A percentile compares a stretch with the other conserved stretches of the same genome.
Evolutionary conservation across 1,140 invertebrate species (phyloP).

Genomic region (Meloidogyne hapla): DNA sequence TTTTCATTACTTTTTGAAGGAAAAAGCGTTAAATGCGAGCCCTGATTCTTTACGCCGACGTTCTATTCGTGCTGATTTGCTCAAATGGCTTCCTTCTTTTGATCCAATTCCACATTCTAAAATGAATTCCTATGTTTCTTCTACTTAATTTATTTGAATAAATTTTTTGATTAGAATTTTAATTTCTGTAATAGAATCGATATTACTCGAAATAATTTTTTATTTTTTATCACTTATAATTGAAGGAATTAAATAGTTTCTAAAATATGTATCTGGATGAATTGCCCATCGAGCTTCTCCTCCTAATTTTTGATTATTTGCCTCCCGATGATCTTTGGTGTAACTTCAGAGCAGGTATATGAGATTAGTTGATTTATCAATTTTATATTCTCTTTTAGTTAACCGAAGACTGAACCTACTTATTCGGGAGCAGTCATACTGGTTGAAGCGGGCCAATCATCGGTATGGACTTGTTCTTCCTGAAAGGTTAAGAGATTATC

Average conservation of each 20-base stretch:
- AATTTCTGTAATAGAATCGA: not conserved
- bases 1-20: slow-evolving; percentile 36
- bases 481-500: not conserved
- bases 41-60: slow-evolving; percentile 36
- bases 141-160: slow-evolving; percentile 16
- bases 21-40: slow-evolving; percentile 38
- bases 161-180: not conserved
- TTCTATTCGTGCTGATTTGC: slow-evolving; percentile 22
- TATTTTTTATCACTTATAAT: slow-evolving; percentile 3
- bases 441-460: slow-evolving; percentile 17
- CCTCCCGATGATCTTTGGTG: slow-evolving; percentile 27
- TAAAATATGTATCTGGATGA: slow-evolving; percentile 26
- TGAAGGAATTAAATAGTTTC: not conserved
- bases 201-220: not conserved
- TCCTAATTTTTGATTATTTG: slow-evolving; percentile 28
- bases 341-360: slow-evolving; percentile 17
- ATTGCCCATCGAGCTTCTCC: slow-evolving; percentile 32
- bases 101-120: slow-evolving; percentile 31
- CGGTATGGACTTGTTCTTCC: slow-evolving; percentile 28
- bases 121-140: slow-evolving; percentile 38
- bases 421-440: slow-evolving; percentile 9
- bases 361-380: too few species aligned
- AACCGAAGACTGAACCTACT: slow-evolving; percentile 8
- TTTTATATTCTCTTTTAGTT: slow-evolving; percentile 16
- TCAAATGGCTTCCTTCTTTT: slow-evolving; percentile 38